These are phyloP conservation scores for Xenopus borealis DNA, from an alignment of 2,113 vertebrate species.

Conservation along the genomic window DNA sequence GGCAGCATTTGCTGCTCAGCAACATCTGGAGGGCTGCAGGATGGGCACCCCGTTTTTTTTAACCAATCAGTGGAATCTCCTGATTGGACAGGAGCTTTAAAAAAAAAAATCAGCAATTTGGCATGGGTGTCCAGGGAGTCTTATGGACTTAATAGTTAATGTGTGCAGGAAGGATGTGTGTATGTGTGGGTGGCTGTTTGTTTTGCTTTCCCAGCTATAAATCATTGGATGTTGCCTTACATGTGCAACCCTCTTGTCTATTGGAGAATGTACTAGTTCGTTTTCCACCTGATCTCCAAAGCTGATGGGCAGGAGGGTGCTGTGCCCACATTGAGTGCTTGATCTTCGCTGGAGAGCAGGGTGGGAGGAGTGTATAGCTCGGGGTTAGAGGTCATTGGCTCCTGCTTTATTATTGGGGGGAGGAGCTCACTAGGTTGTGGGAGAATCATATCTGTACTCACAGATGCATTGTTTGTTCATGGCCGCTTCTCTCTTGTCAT, in stretches of 20 bases:
- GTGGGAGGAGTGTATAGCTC: neutral
- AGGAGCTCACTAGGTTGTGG: neutral
- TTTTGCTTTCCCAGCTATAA: conserved; percentile 4
- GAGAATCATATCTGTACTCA: conserved; percentile 8
- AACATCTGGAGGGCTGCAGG: too few relatives aligned
- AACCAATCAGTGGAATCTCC: too few relatives aligned
- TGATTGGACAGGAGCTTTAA: too few relatives aligned
- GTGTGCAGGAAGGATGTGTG: conserved; percentile 4
- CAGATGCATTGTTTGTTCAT: conserved; percentile 1
- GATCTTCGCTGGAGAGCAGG: neutral
- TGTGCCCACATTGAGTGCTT: neutral
- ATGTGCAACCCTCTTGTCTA: neutral
- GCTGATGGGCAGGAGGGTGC: neutral
- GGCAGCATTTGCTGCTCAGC: too few relatives aligned
- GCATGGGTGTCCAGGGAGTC: too few relatives aligned
- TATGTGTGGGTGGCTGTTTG: conserved; percentile 14
- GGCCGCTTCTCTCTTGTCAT: neutral
- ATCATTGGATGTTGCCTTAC: neutral
- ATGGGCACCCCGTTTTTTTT: too few relatives aligned
- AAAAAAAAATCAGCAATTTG: too few relatives aligned
- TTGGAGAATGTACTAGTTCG: neutral
- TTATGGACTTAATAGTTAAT: too few relatives aligned
- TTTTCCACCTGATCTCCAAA: neutral
- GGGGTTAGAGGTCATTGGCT: conserved; percentile 6
- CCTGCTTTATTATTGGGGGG: neutral